Conservation (phyloP, 92 coral and sea anemone species). For the Umimayanthus kanabou region DNA sequence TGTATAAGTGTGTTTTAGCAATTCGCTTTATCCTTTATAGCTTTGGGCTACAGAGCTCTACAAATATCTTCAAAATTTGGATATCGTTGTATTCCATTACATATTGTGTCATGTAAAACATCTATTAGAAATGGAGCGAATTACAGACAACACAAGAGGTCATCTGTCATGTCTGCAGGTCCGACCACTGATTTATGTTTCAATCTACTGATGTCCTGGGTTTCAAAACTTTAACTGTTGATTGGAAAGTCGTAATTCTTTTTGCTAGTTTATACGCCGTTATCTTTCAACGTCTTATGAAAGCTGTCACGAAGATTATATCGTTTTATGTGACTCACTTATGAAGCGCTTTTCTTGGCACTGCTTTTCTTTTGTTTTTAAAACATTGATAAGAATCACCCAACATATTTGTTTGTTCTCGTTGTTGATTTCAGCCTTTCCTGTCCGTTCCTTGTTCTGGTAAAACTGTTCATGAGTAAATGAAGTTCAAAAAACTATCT, state of each 20-base stretch:
- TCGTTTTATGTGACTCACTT: background rate
- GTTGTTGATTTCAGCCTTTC: background rate
- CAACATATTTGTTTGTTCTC: background rate
- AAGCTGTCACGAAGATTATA: background rate
- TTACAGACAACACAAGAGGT: conserved; percentile 3
- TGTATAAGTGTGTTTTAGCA: conserved; percentile 4
- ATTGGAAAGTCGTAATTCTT: background rate
- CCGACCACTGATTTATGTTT: background rate
- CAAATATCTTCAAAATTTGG: background rate
- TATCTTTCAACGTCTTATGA: background rate
- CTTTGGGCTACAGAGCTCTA: background rate
- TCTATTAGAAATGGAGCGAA: background rate
- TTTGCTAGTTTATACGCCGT: background rate
- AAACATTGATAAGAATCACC: conserved; percentile 1
- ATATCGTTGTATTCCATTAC: background rate
- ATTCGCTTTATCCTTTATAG: background rate
- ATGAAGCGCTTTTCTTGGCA: background rate
- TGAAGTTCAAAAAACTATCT: background rate
- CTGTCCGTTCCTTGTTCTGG: background rate
- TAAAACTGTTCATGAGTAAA: background rate
- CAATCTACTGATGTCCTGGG: background rate
- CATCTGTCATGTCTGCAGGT: background rate
- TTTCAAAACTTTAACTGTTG: background rate
- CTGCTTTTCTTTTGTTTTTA: background rate
- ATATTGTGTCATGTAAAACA: background rate